Evolutionary conservation across 30 jellyfish, hydroid and myxozoan genomes (phyloP).

Genomic region (Rhopilema esculentum): DNA sequence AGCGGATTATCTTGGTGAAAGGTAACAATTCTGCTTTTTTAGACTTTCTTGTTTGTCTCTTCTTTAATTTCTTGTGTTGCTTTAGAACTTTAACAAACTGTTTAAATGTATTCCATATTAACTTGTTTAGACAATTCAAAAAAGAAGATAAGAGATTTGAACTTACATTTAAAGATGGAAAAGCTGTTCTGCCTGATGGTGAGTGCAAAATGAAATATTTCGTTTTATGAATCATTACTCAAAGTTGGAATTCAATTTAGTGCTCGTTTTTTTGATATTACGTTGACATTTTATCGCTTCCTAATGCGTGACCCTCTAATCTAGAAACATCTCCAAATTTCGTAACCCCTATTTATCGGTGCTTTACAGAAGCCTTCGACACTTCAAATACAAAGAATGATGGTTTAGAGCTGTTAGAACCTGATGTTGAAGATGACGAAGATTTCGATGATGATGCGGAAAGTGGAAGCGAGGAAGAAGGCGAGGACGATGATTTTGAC

Average conservation of each 20-base stretch:
- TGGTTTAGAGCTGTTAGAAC: neutral
- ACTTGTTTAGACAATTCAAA: conserved; percentile 40
- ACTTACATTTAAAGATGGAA: conserved; percentile 82
- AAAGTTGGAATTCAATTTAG: neutral
- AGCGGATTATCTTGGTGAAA: conserved; percentile 69
- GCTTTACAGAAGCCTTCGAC: neutral
- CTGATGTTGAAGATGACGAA: conserved; percentile 35
- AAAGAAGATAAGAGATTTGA: conserved; percentile 79
- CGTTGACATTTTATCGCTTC: too few species aligned
- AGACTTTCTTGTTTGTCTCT: neutral
- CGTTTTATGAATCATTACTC: neutral
- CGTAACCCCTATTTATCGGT: neutral
- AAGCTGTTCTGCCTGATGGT: conserved; percentile 88
- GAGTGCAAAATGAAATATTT: neutral
- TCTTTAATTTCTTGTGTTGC: neutral
- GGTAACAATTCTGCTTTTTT: conserved; percentile 9
- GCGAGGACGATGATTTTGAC: conserved; percentile 22
- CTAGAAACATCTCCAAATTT: too few species aligned
- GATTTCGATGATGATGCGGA: conserved; percentile 59
- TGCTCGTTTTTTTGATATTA: neutral
- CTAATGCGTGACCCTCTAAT: too few species aligned
- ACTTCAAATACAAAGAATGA: neutral
- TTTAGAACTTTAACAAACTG: neutral
- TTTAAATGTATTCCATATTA: too few species aligned
- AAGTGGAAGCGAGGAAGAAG: conserved; percentile 38